Percentiles rank a stretch among this genome's conserved stretches.
Conservation (phyloP, 2,797 vertebrate species). For the Sebastolobus altivelis region DNA sequence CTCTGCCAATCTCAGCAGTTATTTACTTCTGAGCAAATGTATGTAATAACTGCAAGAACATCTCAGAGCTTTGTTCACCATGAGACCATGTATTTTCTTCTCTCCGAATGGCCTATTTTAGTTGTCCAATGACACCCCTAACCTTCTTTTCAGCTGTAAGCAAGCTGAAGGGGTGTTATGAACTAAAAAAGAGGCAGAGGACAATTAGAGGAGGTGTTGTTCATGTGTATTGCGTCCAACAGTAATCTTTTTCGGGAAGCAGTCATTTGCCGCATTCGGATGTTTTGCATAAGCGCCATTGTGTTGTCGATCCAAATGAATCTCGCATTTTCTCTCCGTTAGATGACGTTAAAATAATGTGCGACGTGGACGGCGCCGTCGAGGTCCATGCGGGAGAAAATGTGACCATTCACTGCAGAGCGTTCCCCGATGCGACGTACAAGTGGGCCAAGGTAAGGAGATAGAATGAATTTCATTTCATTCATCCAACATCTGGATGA, state of each 20-base stretch:
- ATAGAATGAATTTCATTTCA: constrained; percentile 1
- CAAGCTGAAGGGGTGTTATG: background rate
- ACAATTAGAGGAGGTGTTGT: background rate
- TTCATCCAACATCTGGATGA: constrained; percentile 1
- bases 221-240: background rate
- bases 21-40: constrained; percentile 47
- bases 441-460: constrained; percentile 79
- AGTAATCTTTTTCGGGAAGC: background rate
- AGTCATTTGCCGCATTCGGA: background rate
- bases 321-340: constrained; percentile 9
- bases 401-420: constrained; percentile 62
- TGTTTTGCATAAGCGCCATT: background rate
- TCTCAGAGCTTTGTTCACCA: constrained; percentile 19
- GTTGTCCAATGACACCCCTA: background rate
- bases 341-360: constrained; percentile 67
- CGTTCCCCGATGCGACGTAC: constrained; percentile 34
- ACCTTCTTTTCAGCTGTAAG: background rate
- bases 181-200: background rate
- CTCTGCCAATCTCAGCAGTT: constrained; percentile 30
- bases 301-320: constrained; percentile 2
- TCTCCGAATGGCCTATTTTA: constrained; percentile 4
- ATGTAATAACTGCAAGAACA: constrained; percentile 19
- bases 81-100: background rate
- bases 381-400: constrained; percentile 62
- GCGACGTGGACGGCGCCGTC: constrained; percentile 48